A percentile compares a stretch with the other conserved stretches of the same genome.
These are phyloP conservation scores for Hippocampus comes DNA, from an alignment of 2,113 vertebrate genomes.

Conservation along the genomic window DNA sequence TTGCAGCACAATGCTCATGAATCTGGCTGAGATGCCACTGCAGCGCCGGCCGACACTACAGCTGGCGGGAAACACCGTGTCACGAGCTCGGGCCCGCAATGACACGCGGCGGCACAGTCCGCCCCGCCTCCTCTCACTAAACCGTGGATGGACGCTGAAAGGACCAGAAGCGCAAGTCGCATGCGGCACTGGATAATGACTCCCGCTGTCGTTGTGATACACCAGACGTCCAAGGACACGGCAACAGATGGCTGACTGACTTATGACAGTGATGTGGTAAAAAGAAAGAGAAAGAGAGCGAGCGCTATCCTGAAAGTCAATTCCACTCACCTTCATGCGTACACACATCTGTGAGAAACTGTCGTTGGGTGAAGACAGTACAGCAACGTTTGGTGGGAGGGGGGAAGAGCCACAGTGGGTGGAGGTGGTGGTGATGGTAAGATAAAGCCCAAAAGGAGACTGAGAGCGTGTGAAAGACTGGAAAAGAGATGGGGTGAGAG, in stretches of 20 bases:
- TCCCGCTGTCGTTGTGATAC: conserved; percentile 30
- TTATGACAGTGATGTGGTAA: conserved; percentile 21
- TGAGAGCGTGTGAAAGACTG: conserved; percentile 26
- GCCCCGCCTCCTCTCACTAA: neutral
- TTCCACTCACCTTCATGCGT: conserved; percentile 64
- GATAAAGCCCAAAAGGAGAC: neutral
- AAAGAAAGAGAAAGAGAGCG: neutral
- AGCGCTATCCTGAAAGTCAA: conserved; percentile 30
- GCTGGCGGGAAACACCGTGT: conserved; percentile 58
- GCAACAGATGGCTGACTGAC: conserved; percentile 31
- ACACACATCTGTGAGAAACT: conserved; percentile 38
- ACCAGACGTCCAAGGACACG: conserved; percentile 57
- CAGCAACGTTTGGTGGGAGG: neutral
- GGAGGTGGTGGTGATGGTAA: neutral
- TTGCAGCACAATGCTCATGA: conserved; percentile 39
- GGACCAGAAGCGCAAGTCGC: conserved; percentile 32
- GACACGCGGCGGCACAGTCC: conserved; percentile 42
- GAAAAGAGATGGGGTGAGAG: conserved; percentile 23
- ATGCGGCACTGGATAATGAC: conserved; percentile 47
- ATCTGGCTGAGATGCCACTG: conserved; percentile 60
- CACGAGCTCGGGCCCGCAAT: conserved; percentile 59
- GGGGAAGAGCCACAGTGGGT: neutral
- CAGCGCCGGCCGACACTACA: conserved; percentile 38
- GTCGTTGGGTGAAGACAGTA: conserved; percentile 29
- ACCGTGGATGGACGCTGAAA: conserved; percentile 17